These are phyloP conservation scores for Oppia nitens DNA, from an alignment of 1,140 invertebrate species.

Conservation along the genomic window DNA sequence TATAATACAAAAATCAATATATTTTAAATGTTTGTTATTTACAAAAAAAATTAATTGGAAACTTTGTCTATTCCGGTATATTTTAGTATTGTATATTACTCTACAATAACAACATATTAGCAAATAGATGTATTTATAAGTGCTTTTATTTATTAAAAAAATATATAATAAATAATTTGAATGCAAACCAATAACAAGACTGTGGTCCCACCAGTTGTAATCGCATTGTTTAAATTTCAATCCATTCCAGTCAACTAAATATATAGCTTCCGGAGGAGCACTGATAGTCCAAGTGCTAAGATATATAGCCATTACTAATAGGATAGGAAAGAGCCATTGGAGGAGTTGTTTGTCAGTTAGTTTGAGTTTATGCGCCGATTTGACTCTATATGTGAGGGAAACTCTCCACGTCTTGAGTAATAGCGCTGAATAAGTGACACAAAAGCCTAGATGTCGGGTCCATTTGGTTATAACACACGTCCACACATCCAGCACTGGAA, in stretches of 20 bases:
- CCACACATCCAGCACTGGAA: conserved; percentile 57
- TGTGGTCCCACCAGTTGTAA: conserved; percentile 85
- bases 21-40: no score
- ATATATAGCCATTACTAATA: conserved; percentile 70
- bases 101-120: no score
- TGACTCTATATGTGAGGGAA: conserved; percentile 79
- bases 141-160: background rate
- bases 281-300: conserved; percentile 73
- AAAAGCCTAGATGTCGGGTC: conserved; percentile 76
- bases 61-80: no score
- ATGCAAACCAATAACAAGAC: conserved; percentile 53
- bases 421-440: conserved; percentile 71
- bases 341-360: conserved; percentile 73
- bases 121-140: no score
- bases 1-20: no score
- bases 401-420: conserved; percentile 87
- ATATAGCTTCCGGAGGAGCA: conserved; percentile 51
- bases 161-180: background rate
- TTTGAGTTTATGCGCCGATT: conserved; percentile 78
- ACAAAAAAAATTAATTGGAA: no score
- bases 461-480: conserved; percentile 75
- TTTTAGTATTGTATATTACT: no score
- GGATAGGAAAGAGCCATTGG: conserved; percentile 75
- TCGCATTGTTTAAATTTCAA: conserved; percentile 72
- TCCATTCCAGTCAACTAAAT: conserved; percentile 49